Evolutionary conservation across 2,888 invertebrate genomes (phyloP).

Genomic region (Hydrotaea cyrtoneurina): DNA sequence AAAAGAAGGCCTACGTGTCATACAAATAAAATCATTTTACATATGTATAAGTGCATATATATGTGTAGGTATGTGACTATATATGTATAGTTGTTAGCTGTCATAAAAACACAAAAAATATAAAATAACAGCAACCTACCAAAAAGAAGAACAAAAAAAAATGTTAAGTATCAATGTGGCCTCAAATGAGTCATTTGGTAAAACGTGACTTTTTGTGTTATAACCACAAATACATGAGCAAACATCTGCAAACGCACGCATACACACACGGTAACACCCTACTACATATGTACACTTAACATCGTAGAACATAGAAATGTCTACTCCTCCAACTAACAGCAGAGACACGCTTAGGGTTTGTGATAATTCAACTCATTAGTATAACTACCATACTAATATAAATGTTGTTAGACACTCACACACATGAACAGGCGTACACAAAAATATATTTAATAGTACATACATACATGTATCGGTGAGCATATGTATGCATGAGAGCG

Average conservation of each 20-base stretch:
- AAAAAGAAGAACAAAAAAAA: constrained; percentile 46
- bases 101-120: constrained; percentile 28
- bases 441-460: neutral
- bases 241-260: constrained; percentile 29
- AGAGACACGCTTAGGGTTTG: constrained; percentile 54
- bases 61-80: neutral
- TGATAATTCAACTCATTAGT: constrained; percentile 70
- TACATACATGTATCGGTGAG: neutral
- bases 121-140: constrained; percentile 35
- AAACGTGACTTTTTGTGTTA: constrained; percentile 69
- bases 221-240: constrained; percentile 40
- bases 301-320: constrained; percentile 1
- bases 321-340: constrained; percentile 3
- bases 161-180: constrained; percentile 69
- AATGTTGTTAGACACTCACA: constrained; percentile 47
- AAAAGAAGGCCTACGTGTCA: neutral
- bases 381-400: constrained; percentile 64
- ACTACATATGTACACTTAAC: neutral
- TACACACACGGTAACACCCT: neutral
- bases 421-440: neutral
- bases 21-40: constrained; percentile 6
- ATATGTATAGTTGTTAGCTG: constrained; percentile 18
- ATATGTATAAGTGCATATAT: constrained; percentile 8
- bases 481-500: neutral
- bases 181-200: constrained; percentile 69